A percentile compares a stretch with the other conserved stretches of the same genome.
Evolutionary conservation across 1,140 invertebrate species (phyloP).

Genomic region (Papilio glaucus): DNA sequence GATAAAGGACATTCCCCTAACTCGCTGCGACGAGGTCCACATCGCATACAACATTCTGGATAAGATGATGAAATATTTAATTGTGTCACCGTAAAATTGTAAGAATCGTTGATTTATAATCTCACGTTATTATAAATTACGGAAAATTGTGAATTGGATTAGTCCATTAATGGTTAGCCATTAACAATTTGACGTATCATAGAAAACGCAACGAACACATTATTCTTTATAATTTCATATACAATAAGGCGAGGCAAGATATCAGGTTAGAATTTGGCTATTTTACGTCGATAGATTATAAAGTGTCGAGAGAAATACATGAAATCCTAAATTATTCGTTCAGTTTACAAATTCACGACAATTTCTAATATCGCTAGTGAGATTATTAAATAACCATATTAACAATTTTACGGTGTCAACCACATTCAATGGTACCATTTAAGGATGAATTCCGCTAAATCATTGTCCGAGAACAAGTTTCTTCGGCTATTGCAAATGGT

Average conservation of each 20-base stretch:
- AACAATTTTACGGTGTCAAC: not conserved
- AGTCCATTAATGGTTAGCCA: too few species aligned
- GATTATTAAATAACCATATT: not conserved
- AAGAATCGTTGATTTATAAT: not conserved
- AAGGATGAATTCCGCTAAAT: slow-evolving; percentile 11
- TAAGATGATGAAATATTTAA: not conserved
- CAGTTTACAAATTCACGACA: too few species aligned
- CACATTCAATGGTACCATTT: slow-evolving; percentile 12
- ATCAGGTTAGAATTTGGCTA: too few species aligned
- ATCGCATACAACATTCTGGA: slow-evolving; percentile 8
- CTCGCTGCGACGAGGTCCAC: not conserved
- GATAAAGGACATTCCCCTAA: slow-evolving; percentile 5
- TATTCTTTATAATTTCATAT: too few species aligned
- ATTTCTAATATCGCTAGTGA: slow-evolving; percentile 5
- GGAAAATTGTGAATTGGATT: too few species aligned
- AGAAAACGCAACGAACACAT: too few species aligned
- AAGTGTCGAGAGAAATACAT: too few species aligned
- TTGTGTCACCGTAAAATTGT: not conserved
- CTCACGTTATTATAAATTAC: too few species aligned
- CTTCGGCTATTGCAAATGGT: not conserved
- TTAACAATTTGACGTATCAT: too few species aligned
- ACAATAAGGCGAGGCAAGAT: too few species aligned
- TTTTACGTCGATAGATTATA: not conserved
- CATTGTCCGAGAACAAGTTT: slow-evolving; percentile 4
- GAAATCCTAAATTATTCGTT: too few species aligned